A percentile compares a stretch with the other conserved stretches of the same genome.
phyloP scores from a whole-genome alignment of 2,888 invertebrate genomes.

The Synergus umbraculus region DNA sequence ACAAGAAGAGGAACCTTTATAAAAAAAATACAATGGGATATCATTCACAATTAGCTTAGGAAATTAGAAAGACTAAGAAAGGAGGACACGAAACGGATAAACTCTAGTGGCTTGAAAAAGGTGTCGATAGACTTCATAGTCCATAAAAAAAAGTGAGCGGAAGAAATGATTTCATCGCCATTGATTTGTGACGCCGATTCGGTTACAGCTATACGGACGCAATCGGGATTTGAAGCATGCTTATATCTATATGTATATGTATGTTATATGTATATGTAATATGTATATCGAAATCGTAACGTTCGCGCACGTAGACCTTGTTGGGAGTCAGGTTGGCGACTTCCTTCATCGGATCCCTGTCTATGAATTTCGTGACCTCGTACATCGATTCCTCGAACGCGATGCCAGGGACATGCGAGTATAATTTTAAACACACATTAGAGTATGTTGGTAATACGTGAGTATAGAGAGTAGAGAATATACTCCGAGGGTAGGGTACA shows the following conservation, averaged over 20 bases:
- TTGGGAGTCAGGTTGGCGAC: slow-evolving; percentile 39
- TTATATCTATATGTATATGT: slow-evolving; percentile 6
- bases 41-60: neutral
- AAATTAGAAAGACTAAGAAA: neutral
- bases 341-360: slow-evolving; percentile 45
- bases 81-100: neutral
- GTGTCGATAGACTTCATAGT: slow-evolving; percentile 15
- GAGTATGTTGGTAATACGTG: neutral
- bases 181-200: slow-evolving; percentile 22
- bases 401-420: slow-evolving; percentile 47
- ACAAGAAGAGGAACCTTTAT: neutral
- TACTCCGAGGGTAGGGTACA: slow-evolving; percentile 21
- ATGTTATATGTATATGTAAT: neutral
- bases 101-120: neutral
- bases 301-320: slow-evolving; percentile 39
- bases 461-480: slow-evolving; percentile 17
- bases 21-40: neutral
- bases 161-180: neutral
- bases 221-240: neutral
- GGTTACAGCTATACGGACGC: slow-evolving; percentile 35
- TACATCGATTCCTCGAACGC: slow-evolving; percentile 60
- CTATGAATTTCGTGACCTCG: slow-evolving; percentile 62
- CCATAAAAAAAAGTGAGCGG: neutral
- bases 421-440: slow-evolving; percentile 47
- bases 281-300: slow-evolving; percentile 10